A percentile compares a stretch with the other conserved stretches of the same genome.
These are phyloP conservation scores for Simalia tracyae DNA, from an alignment of 2,797 vertebrate species.

Conservation along the genomic window DNA sequence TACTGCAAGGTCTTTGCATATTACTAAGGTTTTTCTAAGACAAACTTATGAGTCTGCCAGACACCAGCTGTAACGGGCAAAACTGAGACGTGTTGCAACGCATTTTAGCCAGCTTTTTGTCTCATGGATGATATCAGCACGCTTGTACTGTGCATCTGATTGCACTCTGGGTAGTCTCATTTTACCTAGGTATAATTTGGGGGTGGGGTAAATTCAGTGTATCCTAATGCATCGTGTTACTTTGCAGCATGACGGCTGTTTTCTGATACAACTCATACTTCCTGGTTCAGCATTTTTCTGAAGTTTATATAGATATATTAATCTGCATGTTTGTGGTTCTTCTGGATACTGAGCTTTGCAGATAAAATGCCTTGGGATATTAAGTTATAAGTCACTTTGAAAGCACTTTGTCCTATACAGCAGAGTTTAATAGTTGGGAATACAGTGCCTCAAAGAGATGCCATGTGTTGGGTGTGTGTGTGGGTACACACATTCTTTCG, in stretches of 20 bases:
- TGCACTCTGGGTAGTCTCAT: constrained; percentile 40
- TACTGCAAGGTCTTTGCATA: not conserved
- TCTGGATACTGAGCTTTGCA: accelerated
- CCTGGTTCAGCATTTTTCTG: not conserved
- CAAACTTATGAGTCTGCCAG: not conserved
- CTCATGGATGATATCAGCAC: constrained; percentile 36
- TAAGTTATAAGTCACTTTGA: not conserved
- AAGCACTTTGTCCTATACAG: not conserved
- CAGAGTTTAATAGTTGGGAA: not conserved
- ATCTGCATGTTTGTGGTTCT: not conserved
- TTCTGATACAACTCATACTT: not conserved
- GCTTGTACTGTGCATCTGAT: constrained; percentile 25
- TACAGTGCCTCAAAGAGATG: not conserved
- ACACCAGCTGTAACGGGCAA: not conserved
- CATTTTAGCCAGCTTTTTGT: constrained; percentile 42
- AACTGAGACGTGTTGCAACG: not conserved
- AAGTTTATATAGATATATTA: not conserved
- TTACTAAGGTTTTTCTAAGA: not conserved
- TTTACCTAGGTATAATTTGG: not conserved
- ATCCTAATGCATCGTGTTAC: not conserved
- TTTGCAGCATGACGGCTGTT: not conserved
- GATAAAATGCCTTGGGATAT: not conserved
- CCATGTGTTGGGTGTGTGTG: not conserved
- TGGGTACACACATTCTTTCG: too few species aligned
- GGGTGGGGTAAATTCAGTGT: accelerated